phyloP scores from a whole-genome alignment of 2,888 invertebrate species.

The Heliconius cydno region DNA sequence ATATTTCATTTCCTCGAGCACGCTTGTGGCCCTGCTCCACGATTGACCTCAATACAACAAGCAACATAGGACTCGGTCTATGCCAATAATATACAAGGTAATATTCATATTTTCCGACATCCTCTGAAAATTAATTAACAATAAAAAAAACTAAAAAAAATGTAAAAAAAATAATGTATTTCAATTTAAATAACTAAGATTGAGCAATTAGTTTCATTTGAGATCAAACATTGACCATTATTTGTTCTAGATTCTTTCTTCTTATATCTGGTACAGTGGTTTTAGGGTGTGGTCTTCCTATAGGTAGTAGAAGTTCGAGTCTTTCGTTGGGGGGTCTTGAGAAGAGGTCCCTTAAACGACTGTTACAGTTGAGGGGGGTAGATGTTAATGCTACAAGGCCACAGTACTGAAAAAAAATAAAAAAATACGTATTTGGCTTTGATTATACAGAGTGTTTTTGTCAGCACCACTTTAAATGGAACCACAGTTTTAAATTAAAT shows the following conservation, averaged over 20 bases:
- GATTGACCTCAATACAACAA: too few relatives aligned
- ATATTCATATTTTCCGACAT: too few relatives aligned
- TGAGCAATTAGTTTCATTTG: constrained; percentile 24
- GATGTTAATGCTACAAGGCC: constrained; percentile 94
- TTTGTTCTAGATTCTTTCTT: constrained; percentile 89
- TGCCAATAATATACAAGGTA: too few relatives aligned
- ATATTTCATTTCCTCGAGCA: too few relatives aligned
- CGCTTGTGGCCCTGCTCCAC: too few relatives aligned
- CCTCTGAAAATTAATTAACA: not conserved
- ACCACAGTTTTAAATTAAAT: too few relatives aligned
- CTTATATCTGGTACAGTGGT: constrained; percentile 90
- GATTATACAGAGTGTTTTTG: too few relatives aligned
- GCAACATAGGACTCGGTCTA: too few relatives aligned
- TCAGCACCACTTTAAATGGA: too few relatives aligned
- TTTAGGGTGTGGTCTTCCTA: constrained; percentile 91
- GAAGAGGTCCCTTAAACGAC: constrained; percentile 88
- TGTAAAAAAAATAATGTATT: not conserved
- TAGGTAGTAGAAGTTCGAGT: constrained; percentile 90
- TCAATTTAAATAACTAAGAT: constrained; percentile 12
- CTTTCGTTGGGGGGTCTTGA: constrained; percentile 92
- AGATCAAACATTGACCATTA: constrained; percentile 84
- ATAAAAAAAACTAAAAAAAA: not conserved
- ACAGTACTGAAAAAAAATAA: constrained; percentile 85
- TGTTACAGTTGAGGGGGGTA: constrained; percentile 95
- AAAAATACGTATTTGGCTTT: not conserved